phyloP scores from a whole-genome alignment of 2,888 invertebrate genomes.

The Pristionchus arcanus region DNA sequence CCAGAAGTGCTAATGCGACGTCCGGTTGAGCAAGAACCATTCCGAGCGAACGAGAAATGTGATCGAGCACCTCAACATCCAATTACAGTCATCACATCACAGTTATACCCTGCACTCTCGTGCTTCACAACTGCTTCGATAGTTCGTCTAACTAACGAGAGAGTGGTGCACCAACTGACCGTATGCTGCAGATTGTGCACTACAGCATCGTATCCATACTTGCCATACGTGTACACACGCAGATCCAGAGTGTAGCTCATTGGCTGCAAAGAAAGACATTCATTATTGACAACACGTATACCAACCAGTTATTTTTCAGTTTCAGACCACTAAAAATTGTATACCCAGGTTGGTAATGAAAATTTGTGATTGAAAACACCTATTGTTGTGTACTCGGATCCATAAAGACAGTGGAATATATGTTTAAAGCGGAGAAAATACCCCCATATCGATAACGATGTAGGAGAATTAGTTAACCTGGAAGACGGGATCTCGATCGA shows the following conservation, averaged over 20 bases:
- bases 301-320: too few species aligned
- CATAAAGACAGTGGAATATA: too few species aligned
- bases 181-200: slow-evolving; percentile 3
- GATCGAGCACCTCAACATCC: not conserved
- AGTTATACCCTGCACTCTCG: too few species aligned
- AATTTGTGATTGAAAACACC: too few species aligned
- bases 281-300: too few species aligned
- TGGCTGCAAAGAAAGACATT: not conserved
- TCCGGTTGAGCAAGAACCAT: slow-evolving; percentile 1
- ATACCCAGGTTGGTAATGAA: too few species aligned
- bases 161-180: not conserved
- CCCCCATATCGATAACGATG: too few species aligned
- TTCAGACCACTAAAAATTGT: too few species aligned
- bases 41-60: not conserved
- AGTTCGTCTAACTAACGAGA: not conserved
- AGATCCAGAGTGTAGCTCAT: not conserved
- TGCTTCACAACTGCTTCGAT: too few species aligned
- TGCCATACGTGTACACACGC: not conserved
- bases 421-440: too few species aligned
- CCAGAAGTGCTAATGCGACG: not conserved
- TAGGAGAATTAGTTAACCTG: not conserved
- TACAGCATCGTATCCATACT: not conserved
- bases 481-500: slow-evolving; percentile 50
- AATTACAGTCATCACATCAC: too few species aligned
- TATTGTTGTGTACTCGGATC: too few species aligned